Percentiles rank a stretch among this genome's conserved stretches.
Evolutionary conservation across 1,140 invertebrate species (phyloP).

Genomic region (Eriocheir sinensis): DNA sequence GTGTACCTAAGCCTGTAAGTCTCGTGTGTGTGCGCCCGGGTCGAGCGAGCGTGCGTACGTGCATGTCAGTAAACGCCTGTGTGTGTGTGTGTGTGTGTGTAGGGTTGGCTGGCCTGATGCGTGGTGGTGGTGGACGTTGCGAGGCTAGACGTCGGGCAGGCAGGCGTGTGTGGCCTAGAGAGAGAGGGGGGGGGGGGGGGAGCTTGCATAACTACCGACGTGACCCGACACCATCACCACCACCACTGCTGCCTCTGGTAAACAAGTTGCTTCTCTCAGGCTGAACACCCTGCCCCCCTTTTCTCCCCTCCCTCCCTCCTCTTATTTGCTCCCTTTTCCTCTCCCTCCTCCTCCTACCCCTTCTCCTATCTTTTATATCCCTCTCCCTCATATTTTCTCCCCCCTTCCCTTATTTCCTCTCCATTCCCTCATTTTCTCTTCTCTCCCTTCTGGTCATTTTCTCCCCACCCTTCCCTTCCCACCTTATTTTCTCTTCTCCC

Average conservation of each 20-base stretch:
- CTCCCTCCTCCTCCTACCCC: neutral
- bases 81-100: neutral
- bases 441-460: neutral
- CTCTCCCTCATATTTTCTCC: neutral
- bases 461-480: neutral
- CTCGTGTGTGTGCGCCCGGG: neutral
- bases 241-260: neutral
- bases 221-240: neutral
- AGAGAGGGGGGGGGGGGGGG: neutral
- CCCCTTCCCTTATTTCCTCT: neutral
- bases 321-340: neutral
- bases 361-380: neutral
- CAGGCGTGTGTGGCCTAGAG: constrained; percentile 7
- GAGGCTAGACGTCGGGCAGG: constrained; percentile 17
- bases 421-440: neutral
- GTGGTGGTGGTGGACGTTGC: neutral
- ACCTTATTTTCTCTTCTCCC: neutral
- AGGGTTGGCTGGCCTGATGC: neutral
- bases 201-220: constrained; percentile 7
- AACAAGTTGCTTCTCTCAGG: too few species aligned
- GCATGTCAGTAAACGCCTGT: neutral
- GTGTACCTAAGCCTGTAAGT: too few species aligned
- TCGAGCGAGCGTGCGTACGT: neutral
- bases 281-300: neutral
- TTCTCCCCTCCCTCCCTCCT: neutral